Conservation (phyloP, 2,797 vertebrate species). For the Myiotriccus ornatus region DNA sequence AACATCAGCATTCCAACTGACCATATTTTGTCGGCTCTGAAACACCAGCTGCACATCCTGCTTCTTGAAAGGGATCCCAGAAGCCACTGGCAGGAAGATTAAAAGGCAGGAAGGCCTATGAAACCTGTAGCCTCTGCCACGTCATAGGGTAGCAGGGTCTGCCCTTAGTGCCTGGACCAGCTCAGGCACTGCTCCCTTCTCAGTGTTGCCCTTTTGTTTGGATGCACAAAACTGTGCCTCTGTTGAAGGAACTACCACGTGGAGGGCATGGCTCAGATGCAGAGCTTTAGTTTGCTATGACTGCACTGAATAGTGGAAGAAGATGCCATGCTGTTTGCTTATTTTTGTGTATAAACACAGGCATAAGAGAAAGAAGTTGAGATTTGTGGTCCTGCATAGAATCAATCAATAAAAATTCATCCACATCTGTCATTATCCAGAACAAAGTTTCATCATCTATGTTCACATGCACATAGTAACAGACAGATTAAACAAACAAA, state of each 20-base stretch:
- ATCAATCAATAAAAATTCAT: not conserved
- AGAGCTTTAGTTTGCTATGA: not conserved
- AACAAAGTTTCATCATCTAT: not conserved
- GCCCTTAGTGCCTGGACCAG: not conserved
- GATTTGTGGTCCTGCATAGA: not conserved
- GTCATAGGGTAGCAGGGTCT: not conserved
- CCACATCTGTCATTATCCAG: not conserved
- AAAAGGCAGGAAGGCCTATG: not conserved
- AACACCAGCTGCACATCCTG: not conserved
- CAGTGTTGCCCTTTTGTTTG: not conserved
- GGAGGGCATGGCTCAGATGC: not conserved
- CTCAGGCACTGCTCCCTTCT: not conserved
- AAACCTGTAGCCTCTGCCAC: not conserved
- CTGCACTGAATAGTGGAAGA: not conserved
- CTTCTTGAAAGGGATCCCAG: not conserved
- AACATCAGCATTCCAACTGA: not conserved
- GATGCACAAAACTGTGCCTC: not conserved
- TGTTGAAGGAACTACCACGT: not conserved
- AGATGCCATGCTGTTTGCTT: not conserved
- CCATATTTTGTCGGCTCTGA: not conserved
- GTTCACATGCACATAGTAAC: not conserved
- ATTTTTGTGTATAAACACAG: not conserved
- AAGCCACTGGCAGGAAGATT: not conserved
- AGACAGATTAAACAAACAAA: not conserved
- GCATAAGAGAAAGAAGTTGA: not conserved